Evolutionary conservation across 2,113 vertebrate species (phyloP), one percentile per base, ranked within the genome.

Genomic region (Rhabdornis inornatus): DNA sequence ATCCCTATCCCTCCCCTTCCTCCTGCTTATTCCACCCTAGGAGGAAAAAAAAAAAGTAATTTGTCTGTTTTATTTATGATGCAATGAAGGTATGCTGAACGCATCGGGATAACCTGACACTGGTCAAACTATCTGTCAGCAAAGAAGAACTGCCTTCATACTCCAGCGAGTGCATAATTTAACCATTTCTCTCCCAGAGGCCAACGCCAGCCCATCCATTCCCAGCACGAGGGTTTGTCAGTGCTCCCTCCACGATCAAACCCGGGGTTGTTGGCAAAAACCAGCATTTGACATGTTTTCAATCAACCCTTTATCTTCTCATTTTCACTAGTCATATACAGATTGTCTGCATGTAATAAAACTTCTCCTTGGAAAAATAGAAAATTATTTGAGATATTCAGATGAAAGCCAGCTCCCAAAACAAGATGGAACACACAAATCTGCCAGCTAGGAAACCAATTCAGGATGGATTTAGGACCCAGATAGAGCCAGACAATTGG

Each of bases 61-160:
- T 99, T 99, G 98, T 99, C 99, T 99, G 99, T 97, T 99, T 99
- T 99, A 99, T 99, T 99, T 99, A 99, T 99, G 99, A 99, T 98
- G 98, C 98, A 98, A 98, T 98, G 98, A 99, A 99, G 99, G 99
- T 99, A 99, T 99, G 98, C 98, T 98, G 99, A 99, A 98, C 93
- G 97, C 98, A 98, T 99, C 98, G 98, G 98, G 99, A 98, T 97
- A 98, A 98, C 98, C 98, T 99, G 98, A 98, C 98, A 98, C 98
- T 99, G 99, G 99, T 99, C 99, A 99, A 98, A 98, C 97, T 97
- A 96, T 97, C 98, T 99, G 99, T 99, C 99, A 99, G 98, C 97
- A 93, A 98, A 99, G 98, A 99, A 98, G 98, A 98, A 99, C 98
- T 98, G 98, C 98, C 98, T 99, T 99, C 99, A 99, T 98, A 98